A percentile compares a stretch with the other conserved stretches of the same genome.
Conservation (phyloP, 2,797 vertebrate genomes). For the Megalops cyprinoides region DNA sequence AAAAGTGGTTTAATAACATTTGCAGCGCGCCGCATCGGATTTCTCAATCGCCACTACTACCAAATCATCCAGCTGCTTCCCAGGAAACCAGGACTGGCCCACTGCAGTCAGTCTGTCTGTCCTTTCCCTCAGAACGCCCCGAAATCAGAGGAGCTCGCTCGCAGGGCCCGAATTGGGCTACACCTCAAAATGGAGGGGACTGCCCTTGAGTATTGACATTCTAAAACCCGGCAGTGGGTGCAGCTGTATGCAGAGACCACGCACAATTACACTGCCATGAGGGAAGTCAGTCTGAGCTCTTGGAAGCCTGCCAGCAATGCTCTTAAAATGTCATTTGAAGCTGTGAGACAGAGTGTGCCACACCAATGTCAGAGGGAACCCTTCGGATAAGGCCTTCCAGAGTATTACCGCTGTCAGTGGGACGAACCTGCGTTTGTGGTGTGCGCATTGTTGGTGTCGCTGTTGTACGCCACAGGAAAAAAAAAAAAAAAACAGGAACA, state of each 20-base stretch:
- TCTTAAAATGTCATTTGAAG: constrained; percentile 37
- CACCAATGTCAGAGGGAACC: constrained; percentile 32
- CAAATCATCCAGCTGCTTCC: constrained; percentile 3
- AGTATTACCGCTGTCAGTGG: constrained; percentile 13
- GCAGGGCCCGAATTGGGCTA: constrained; percentile 34
- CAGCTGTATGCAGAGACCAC: constrained; percentile 38
- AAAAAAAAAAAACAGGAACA: constrained; percentile 24
- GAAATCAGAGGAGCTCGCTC: constrained; percentile 19
- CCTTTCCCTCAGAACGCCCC: background rate
- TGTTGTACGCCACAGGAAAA: constrained; percentile 21
- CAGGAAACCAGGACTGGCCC: background rate
- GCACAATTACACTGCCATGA: constrained; percentile 27
- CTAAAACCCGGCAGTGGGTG: constrained; percentile 23
- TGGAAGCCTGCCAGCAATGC: constrained; percentile 37
- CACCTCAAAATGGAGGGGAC: constrained; percentile 77
- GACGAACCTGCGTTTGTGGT: constrained; percentile 7
- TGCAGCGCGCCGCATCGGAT: background rate
- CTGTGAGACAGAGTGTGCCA: constrained; percentile 34
- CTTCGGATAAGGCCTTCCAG: constrained; percentile 20
- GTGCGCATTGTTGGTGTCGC: constrained; percentile 18
- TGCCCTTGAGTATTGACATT: constrained; percentile 57
- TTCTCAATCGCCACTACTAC: constrained; percentile 2
- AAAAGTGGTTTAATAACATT: constrained; percentile 22
- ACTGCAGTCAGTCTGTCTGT: constrained; percentile 12
- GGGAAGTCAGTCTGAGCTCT: constrained; percentile 19